Conservation (phyloP, 2,113 vertebrate species). For the Myrmophylax atrothorax region DNA sequence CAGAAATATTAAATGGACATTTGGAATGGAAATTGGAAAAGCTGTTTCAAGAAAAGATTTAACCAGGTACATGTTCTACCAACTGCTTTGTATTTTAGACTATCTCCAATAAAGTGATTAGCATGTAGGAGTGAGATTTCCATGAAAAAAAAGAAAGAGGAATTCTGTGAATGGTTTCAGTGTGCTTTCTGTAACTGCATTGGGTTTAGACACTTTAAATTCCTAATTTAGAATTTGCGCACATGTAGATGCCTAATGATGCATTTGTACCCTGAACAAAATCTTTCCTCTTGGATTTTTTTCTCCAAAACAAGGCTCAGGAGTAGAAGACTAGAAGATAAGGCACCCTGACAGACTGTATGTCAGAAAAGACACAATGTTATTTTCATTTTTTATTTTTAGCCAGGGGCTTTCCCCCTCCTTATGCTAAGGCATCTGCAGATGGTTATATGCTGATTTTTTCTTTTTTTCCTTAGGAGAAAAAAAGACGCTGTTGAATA, state of each 20-base stretch:
- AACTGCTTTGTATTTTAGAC: not conserved
- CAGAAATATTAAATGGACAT: not conserved
- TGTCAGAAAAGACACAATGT: not conserved
- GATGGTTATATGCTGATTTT: not conserved
- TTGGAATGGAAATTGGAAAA: not conserved
- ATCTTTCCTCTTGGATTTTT: not conserved
- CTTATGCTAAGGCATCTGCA: not conserved
- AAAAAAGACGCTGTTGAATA: not conserved
- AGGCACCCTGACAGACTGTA: not conserved
- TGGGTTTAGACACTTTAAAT: not conserved
- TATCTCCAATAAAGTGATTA: not conserved
- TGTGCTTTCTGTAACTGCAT: not conserved
- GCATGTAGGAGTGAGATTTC: not conserved
- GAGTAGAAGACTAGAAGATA: not conserved
- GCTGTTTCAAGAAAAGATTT: not conserved
- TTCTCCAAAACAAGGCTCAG: not conserved
- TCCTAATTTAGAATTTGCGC: not conserved
- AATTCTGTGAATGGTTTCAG: not conserved
- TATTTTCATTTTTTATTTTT: not conserved
- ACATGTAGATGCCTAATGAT: not conserved
- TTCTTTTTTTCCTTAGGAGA: not conserved
- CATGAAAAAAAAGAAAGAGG: not conserved
- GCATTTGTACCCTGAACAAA: accelerated
- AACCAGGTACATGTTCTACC: not conserved
- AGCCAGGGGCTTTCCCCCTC: not conserved